phyloP scores from a whole-genome alignment of 1,140 invertebrate species.

The Eulimnadia texana region DNA sequence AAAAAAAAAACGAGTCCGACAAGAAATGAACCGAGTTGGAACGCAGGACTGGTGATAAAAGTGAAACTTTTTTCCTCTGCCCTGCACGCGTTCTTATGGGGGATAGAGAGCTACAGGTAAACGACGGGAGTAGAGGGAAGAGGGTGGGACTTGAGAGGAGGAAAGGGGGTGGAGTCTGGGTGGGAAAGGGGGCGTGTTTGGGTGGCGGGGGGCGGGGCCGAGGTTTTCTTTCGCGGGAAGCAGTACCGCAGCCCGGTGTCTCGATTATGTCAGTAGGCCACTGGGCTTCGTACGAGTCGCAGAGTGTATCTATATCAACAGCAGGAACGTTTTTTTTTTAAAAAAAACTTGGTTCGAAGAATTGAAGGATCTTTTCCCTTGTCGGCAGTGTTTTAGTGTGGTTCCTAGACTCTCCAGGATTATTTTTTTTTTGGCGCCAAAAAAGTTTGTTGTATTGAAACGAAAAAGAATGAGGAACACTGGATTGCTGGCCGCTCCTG shows the following conservation, averaged over 20 bases:
- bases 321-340: neutral
- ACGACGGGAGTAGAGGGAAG: neutral
- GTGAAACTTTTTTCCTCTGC: too few species aligned
- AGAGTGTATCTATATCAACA: neutral
- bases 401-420: neutral
- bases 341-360: too few species aligned
- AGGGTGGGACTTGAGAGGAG: constrained; percentile 2
- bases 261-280: constrained; percentile 8
- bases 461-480: constrained; percentile 15
- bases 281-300: neutral
- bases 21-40: neutral
- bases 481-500: constrained; percentile 9
- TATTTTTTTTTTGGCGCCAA: neutral
- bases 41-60: too few species aligned
- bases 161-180: neutral
- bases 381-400: neutral
- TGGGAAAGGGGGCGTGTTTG: neutral
- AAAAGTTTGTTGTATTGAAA: neutral
- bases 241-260: constrained; percentile 3
- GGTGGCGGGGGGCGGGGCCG: neutral
- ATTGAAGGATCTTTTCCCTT: too few species aligned
- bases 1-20: neutral
- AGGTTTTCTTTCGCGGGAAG: neutral
- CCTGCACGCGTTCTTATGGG: too few species aligned
- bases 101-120: too few species aligned